These are phyloP conservation scores for Drosophila ficusphila DNA, from an alignment of 1,140 invertebrate genomes.

Conservation along the genomic window DNA sequence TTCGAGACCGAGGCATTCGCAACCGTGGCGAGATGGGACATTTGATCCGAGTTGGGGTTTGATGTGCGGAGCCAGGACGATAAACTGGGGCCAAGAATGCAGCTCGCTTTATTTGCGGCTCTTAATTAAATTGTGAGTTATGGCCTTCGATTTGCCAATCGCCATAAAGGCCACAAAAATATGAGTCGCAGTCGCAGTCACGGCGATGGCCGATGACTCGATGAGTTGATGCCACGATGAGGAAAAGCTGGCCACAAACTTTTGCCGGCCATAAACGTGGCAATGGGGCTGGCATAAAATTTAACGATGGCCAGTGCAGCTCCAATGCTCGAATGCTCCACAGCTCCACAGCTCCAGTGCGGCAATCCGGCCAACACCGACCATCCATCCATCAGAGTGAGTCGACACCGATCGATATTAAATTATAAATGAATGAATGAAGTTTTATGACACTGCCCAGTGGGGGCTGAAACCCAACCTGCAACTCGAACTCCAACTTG, in stretches of 20 bases:
- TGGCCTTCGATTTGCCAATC: conserved; percentile 76
- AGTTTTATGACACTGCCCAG: conserved; percentile 67
- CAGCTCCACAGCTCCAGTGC: conserved; percentile 25
- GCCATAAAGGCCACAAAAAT: conserved; percentile 78
- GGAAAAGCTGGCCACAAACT: conserved; percentile 47
- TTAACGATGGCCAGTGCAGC: conserved; percentile 58
- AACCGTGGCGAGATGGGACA: not conserved
- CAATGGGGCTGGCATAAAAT: conserved; percentile 68
- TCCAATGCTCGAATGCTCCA: conserved; percentile 11
- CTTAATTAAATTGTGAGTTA: conserved; percentile 84
- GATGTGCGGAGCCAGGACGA: conserved; percentile 21
- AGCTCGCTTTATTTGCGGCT: conserved; percentile 63
- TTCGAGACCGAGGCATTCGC: conserved; percentile 4
- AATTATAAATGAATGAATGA: conserved; percentile 84
- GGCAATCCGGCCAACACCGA: conserved; percentile 22
- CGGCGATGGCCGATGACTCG: not conserved
- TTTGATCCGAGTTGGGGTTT: conserved; percentile 25
- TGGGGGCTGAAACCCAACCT: conserved; percentile 9
- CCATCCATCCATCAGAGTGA: conserved; percentile 49
- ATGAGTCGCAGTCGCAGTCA: conserved; percentile 44
- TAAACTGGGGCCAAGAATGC: conserved; percentile 50
- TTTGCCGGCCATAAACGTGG: conserved; percentile 55
- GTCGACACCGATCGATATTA: conserved; percentile 77
- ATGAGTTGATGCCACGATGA: conserved; percentile 7
- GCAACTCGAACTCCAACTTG: conserved; percentile 1